Conservation (phyloP, 2,113 vertebrate genomes). For the Acanthochromis polyacanthus region DNA sequence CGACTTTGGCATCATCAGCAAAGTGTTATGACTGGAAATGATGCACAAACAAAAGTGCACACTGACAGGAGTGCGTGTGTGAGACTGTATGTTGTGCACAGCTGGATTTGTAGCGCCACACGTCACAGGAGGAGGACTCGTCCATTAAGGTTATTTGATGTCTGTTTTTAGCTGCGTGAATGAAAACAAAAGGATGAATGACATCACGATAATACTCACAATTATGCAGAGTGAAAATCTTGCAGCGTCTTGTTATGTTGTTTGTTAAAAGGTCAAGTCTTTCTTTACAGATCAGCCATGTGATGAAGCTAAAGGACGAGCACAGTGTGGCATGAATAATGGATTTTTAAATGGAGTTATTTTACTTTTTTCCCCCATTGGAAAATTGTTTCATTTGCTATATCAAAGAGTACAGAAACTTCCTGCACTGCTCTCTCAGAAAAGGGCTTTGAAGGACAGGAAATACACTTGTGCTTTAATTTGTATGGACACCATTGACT, state of each 20-base stretch:
- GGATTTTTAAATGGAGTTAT: not conserved
- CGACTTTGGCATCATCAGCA: constrained; percentile 41
- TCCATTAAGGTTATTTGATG: constrained; percentile 72
- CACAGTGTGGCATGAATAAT: not conserved
- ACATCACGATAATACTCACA: constrained; percentile 33
- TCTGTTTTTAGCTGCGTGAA: constrained; percentile 59
- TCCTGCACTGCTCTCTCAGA: not conserved
- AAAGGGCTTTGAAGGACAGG: constrained; percentile 17
- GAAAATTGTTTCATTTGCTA: not conserved
- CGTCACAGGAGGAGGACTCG: constrained; percentile 40
- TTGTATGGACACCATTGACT: constrained; percentile 12
- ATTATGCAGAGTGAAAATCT: not conserved
- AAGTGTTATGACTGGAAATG: constrained; percentile 40
- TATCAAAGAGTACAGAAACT: not conserved
- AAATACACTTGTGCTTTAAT: constrained; percentile 1
- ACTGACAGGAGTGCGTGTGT: constrained; percentile 9
- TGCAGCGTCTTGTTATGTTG: not conserved
- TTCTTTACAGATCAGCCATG: not conserved
- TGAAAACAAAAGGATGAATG: constrained; percentile 46
- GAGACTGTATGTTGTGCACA: not conserved
- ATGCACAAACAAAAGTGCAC: constrained; percentile 46
- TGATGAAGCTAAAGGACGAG: not conserved
- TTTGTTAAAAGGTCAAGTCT: not conserved
- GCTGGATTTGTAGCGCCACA: constrained; percentile 34
- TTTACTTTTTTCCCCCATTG: not conserved